phyloP scores from a whole-genome alignment of 2,888 invertebrate genomes.

The Spicauda simplicius region DNA sequence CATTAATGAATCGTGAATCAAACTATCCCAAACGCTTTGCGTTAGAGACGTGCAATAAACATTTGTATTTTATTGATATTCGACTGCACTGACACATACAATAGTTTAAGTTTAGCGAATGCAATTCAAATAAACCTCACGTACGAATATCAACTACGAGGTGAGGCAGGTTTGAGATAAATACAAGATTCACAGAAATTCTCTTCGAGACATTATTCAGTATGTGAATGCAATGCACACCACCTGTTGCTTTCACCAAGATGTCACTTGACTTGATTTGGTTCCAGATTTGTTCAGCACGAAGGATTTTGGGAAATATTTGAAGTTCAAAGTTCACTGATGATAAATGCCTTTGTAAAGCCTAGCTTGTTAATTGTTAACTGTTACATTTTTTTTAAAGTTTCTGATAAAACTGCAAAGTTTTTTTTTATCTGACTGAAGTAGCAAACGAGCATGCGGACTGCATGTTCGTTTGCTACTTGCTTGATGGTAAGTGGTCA shows the following conservation, averaged over 20 bases:
- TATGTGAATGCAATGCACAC: neutral
- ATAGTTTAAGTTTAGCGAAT: neutral
- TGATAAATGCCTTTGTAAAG: no score
- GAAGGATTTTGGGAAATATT: neutral
- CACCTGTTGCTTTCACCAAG: neutral
- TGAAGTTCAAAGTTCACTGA: neutral
- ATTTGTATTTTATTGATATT: no score
- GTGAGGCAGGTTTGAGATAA: neutral
- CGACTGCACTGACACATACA: neutral
- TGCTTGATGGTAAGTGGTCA: no score
- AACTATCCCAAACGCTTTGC: no score
- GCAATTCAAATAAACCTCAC: neutral
- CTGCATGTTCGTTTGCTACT: no score
- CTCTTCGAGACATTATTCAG: neutral
- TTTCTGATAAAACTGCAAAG: no score
- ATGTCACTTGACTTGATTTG: slow-evolving; percentile 2
- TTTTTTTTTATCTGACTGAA: no score
- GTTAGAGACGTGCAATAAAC: no score
- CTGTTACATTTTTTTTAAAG: no score
- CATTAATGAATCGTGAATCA: no score
- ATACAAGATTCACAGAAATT: neutral
- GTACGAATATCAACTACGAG: neutral
- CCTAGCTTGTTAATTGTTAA: no score
- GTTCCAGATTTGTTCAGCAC: neutral
- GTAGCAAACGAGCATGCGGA: no score